Evolutionary conservation across 2,888 invertebrate species (phyloP).

Genomic region (Drosophila antonietae): DNA sequence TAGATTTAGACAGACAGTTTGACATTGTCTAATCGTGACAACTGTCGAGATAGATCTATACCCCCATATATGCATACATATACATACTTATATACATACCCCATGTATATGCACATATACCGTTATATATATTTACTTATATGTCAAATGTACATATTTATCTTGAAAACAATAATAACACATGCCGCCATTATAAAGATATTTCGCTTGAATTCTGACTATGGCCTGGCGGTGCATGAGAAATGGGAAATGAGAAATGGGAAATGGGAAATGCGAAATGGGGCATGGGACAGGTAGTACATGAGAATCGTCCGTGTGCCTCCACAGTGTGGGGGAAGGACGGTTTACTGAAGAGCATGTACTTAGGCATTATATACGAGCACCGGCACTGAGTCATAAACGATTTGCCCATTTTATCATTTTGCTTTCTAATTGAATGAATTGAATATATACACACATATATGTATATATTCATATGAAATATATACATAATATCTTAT

Average conservation of each 20-base stretch:
- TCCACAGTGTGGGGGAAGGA: neutral
- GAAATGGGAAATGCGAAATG: neutral
- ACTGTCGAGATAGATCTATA: slow-evolving; percentile 43
- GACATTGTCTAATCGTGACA: slow-evolving; percentile 37
- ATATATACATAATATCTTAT: slow-evolving; percentile 39
- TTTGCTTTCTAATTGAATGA: slow-evolving; percentile 69
- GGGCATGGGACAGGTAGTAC: neutral
- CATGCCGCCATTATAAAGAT: slow-evolving; percentile 45
- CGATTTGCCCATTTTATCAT: slow-evolving; percentile 54
- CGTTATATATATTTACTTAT: neutral
- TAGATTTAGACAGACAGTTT: slow-evolving; percentile 53
- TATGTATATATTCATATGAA: neutral
- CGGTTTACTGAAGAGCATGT: slow-evolving; percentile 14
- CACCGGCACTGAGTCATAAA: slow-evolving; percentile 60
- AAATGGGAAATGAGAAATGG: too few relatives aligned
- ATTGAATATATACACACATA: neutral
- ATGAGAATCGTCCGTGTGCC: neutral
- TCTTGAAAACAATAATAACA: slow-evolving; percentile 47
- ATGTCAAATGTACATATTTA: slow-evolving; percentile 18
- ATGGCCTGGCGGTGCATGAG: neutral
- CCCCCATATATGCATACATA: neutral
- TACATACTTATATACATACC: neutral
- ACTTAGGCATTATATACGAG: slow-evolving; percentile 40
- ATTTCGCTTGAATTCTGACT: slow-evolving; percentile 28
- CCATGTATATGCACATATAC: neutral